Base-by-base conservation (phyloP, 2,797 vertebrate species). In the Malacoraja senta region DNA sequence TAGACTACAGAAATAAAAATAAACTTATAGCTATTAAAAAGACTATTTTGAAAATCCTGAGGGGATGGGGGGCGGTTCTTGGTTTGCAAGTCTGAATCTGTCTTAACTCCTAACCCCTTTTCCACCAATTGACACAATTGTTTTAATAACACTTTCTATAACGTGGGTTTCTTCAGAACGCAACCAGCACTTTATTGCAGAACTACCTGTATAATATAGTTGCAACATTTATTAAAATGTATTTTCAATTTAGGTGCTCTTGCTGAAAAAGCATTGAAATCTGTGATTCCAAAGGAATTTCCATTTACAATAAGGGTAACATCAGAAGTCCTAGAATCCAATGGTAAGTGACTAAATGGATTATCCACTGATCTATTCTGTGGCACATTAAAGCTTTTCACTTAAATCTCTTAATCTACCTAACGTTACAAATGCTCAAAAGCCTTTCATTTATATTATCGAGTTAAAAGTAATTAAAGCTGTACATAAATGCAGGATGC, bases 241-340 rank as follows among this genome's bases (percentile, higher is more conserved):
- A n/a, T 74, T 74, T 80, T 80, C 94, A 19, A 93, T 94, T 77
- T 94, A 99, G 99, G 99, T 80, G 98, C 99, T 15, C 96, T 99
- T 94, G 99, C 99, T 68, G 99, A 99, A 94, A 98, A 98, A 96
- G 97, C 98, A 93, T 95, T 99, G 96, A 98, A 97, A 94, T 96
- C 99, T 0, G 93, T 99, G 94, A 97, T 99, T 95, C 99, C 99
- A 74, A 97, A 96, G 95, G 97, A 99, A 94, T 99, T 99, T 94
- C 99, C 99, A 19, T 99, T 99, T 95, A 99, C 99, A 8, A 97
- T 99, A 95, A 96, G 99, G 93, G 97, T 99, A 93, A 99, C 98
- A 81, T 97, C 99, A n/a, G 99, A 99, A 96, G 99, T 99, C 93
- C 95, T 99, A 24, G 99, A 99, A 96, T 99, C 99, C 94, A 99